Evolutionary conservation across 2,113 vertebrate species (phyloP).

Genomic region (Bungarus multicinctus): DNA sequence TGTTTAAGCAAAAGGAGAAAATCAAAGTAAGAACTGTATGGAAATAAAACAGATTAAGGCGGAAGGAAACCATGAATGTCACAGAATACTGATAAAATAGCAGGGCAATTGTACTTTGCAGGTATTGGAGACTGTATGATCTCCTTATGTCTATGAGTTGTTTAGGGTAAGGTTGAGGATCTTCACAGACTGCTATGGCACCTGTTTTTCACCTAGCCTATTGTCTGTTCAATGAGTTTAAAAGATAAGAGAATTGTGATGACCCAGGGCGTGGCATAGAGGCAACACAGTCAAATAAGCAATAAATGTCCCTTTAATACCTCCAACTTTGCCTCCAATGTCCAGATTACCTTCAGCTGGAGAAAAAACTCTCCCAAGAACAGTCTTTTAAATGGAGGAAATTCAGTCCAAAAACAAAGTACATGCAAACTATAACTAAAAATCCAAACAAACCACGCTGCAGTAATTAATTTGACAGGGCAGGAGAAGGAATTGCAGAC

Average conservation of each 20-base stretch:
- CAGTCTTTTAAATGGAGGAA: no score
- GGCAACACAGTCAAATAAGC: no score
- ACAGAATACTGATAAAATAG: not conserved
- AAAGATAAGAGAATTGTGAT: not conserved
- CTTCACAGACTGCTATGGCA: not conserved
- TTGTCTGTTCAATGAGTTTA: not conserved
- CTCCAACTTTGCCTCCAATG: no score
- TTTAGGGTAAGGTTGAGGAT: not conserved
- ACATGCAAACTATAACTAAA: no score
- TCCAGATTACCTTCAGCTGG: no score
- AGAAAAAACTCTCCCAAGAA: no score
- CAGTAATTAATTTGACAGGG: no score
- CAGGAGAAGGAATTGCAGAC: no score
- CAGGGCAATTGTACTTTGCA: not conserved
- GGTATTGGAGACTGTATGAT: not conserved
- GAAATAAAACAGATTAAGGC: not conserved
- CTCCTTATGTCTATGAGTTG: not conserved
- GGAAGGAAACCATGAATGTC: not conserved
- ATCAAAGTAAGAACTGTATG: constrained; percentile 41
- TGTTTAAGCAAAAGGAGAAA: constrained; percentile 49
- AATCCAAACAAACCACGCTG: no score
- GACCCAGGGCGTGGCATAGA: no score
- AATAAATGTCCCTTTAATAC: no score
- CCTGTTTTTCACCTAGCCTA: not conserved
- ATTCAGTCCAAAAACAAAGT: no score